Base-by-base conservation (phyloP, 2,797 vertebrate genomes). In the Channallabes apus region DNA sequence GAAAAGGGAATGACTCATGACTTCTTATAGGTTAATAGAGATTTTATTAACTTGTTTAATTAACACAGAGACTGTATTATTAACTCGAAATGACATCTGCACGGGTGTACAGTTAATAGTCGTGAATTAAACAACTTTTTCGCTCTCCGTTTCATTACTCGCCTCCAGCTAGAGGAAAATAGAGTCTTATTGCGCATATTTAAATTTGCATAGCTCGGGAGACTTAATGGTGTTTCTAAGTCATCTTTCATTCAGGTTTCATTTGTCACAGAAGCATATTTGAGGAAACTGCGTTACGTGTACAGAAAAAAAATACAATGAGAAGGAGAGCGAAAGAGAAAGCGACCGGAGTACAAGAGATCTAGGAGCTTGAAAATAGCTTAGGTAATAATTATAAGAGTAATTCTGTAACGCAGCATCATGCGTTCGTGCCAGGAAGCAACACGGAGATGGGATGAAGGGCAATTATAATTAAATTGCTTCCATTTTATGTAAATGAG, bases 91-190 rank as follows among this genome's bases (percentile, higher is more conserved):
- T 61, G 32, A 61, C 54, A 59, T 59, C 54, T 61, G 35, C 38
- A 7, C 54, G 32, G 35, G 38, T 29, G 11, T 58, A 41, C 77
- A 62, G 56, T 14, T 85, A 61, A 71, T 51, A 32, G 27, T 62
- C 17, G 27, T 61, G 77, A 59, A 71, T 80, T 61, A 69, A 80
- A 72, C 84, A 72, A 46, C 38, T 27, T 79, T 68, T 69, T 38
- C 41, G 6, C 27, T 78, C 64, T 46, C 51, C 9, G 24, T 77
- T 67, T 84, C 41, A 80, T 80, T 80, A 80, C 62, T 41, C 41
- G 79, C 79, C 79, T 80, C 79, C 62, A 80, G 79, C 79, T 14
- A 80, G n/a, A 67, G 79, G 61, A 80, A 80, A 80, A 80, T 80
- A 54, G 79, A 67, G 62, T 80, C 79, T 80, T 80, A 80, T 67